phyloP scores from a whole-genome alignment of 2,797 vertebrate species.

The Neostethus bicornis region DNA sequence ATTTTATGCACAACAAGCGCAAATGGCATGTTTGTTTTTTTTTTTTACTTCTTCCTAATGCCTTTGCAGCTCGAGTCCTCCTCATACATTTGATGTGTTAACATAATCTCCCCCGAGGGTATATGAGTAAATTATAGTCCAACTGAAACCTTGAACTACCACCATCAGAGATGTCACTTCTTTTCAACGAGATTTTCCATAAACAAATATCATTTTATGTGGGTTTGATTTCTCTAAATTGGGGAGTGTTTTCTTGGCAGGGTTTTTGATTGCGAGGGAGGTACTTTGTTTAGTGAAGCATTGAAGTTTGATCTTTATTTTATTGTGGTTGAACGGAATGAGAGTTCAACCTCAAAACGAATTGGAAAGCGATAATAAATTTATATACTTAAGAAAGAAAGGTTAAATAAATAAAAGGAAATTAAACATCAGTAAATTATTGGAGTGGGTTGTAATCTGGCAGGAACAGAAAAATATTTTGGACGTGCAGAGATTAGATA shows the following conservation, averaged over 20 bases:
- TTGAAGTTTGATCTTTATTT: conserved; percentile 27
- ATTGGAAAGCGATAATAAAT: conserved; percentile 22
- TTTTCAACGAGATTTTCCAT: conserved; percentile 33
- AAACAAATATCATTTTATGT: conserved; percentile 17
- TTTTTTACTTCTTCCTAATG: too few relatives aligned
- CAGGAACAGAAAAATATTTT: conserved; percentile 48
- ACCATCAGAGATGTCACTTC: conserved; percentile 35
- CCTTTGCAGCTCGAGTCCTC: conserved; percentile 1
- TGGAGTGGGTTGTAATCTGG: conserved; percentile 51
- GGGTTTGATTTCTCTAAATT: conserved; percentile 19
- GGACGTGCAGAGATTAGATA: conserved; percentile 44
- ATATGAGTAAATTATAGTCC: conserved; percentile 34
- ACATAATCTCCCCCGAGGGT: conserved; percentile 8
- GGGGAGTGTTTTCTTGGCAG: conserved; percentile 23
- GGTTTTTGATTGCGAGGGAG: conserved; percentile 23
- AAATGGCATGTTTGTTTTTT: conserved; percentile 12
- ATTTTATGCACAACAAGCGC: conserved; percentile 7
- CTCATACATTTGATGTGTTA: conserved; percentile 20
- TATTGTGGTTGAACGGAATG: conserved; percentile 7
- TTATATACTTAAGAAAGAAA: conserved; percentile 19
- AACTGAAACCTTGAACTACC: conserved; percentile 34
- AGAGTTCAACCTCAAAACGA: conserved; percentile 22
- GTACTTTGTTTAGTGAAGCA: conserved; percentile 24
- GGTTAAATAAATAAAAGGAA: conserved; percentile 22
- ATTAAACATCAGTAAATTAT: conserved; percentile 30